Percentiles rank a stretch among this genome's conserved stretches.
Evolutionary conservation across 2,888 invertebrate genomes (phyloP).

Genomic region (Meiosimyza decipiens): DNA sequence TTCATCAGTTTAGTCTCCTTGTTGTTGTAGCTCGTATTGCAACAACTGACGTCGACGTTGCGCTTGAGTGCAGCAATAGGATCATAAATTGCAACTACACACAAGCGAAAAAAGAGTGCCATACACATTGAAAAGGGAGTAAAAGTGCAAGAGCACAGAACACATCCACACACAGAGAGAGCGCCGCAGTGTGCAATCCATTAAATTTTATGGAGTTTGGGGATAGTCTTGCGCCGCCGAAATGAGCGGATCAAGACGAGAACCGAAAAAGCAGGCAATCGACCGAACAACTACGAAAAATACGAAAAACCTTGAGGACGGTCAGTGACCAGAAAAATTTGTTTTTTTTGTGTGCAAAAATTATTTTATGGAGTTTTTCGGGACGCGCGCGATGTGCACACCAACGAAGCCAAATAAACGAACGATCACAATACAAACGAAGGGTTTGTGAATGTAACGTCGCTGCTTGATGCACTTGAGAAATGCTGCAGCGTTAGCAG

Average conservation of each 20-base stretch:
- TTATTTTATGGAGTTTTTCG: conserved; percentile 51
- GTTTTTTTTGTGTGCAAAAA: conserved; percentile 56
- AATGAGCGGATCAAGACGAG: neutral
- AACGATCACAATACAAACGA: conserved; percentile 31
- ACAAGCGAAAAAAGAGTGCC: no score
- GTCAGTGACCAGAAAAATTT: conserved; percentile 63
- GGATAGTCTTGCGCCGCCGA: neutral
- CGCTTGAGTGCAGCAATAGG: neutral
- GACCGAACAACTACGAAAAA: conserved; percentile 47
- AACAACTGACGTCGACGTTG: conserved; percentile 7
- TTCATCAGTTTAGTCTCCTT: conserved; percentile 34
- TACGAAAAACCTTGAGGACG: conserved; percentile 65
- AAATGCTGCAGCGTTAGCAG: conserved; percentile 9
- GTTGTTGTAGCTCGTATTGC: conserved; percentile 28
- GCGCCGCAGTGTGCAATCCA: no score
- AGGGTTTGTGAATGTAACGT: neutral
- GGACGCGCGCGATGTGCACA: conserved; percentile 5
- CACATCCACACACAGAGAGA: no score
- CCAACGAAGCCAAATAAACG: conserved; percentile 24
- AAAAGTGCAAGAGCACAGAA: no score
- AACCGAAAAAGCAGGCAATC: neutral
- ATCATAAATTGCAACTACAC: neutral
- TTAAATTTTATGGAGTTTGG: no score
- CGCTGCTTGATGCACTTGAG: conserved; percentile 22
- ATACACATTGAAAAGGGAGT: no score